A percentile compares a stretch with the other conserved stretches of the same genome.
phyloP scores from a whole-genome alignment of 2,888 invertebrate species.

The Pristionchus fissidentatus region DNA sequence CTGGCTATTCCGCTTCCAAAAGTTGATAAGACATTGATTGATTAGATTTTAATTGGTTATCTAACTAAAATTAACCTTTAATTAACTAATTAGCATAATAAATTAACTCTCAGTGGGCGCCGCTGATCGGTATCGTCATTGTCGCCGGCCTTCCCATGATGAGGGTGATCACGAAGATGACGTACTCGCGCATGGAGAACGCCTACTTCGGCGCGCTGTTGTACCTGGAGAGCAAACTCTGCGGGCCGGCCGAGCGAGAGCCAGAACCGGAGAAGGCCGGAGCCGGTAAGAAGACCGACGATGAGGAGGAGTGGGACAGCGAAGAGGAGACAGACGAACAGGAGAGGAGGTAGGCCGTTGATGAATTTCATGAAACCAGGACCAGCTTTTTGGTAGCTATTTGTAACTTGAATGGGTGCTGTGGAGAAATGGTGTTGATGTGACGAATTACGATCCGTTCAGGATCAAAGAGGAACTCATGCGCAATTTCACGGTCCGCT shows the following conservation, averaged over 20 bases:
- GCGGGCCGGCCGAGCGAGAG: not conserved
- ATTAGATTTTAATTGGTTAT: no score
- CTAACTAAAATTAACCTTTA: not conserved
- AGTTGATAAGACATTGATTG: no score
- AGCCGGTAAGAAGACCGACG: not conserved
- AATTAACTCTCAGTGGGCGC: slow-evolving; percentile 27
- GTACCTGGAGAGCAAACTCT: slow-evolving; percentile 1
- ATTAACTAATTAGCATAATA: not conserved
- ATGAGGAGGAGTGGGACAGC: not conserved
- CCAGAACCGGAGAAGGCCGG: not conserved
- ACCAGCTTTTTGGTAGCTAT: no score
- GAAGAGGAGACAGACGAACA: slow-evolving; percentile 13
- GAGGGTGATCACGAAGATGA: slow-evolving; percentile 31
- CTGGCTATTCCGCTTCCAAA: no score
- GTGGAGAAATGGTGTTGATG: not conserved
- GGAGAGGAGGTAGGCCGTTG: not conserved
- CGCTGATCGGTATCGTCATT: not conserved
- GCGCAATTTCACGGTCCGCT: slow-evolving; percentile 23
- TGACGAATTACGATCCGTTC: not conserved
- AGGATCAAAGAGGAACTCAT: slow-evolving; percentile 4
- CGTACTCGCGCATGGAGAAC: not conserved
- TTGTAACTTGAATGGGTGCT: no score
- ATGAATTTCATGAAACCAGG: no score
- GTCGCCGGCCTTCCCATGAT: slow-evolving; percentile 21
- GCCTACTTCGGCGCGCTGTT: not conserved